A percentile compares a stretch with the other conserved stretches of the same genome.
phyloP scores from a whole-genome alignment of 2,888 invertebrate genomes.

The Drosophila prostipennis region DNA sequence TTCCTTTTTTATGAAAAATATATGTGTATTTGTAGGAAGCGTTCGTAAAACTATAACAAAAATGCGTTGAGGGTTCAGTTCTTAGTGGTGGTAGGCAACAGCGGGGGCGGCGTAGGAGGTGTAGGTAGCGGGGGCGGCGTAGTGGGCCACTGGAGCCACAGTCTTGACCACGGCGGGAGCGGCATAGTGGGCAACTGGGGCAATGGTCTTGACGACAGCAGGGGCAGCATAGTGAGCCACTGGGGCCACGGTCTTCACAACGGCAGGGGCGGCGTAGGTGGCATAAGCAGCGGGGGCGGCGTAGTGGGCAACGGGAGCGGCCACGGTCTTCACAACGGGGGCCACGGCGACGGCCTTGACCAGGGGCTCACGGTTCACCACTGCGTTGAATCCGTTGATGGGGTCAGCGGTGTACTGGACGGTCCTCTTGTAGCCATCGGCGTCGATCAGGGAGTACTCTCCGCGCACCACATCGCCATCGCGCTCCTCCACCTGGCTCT shows the following conservation, averaged over 20 bases:
- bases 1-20: slow-evolving; percentile 14
- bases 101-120: slow-evolving; percentile 32
- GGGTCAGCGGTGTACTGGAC: slow-evolving; percentile 82
- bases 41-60: slow-evolving; percentile 43
- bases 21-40: slow-evolving; percentile 23
- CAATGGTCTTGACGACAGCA: slow-evolving; percentile 49
- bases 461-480: slow-evolving; percentile 83
- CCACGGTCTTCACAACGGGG: slow-evolving; percentile 52
- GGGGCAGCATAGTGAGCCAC: slow-evolving; percentile 47
- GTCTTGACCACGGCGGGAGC: slow-evolving; percentile 47
- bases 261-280: slow-evolving; percentile 39
- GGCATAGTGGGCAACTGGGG: slow-evolving; percentile 48
- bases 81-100: slow-evolving; percentile 41
- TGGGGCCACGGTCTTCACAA: slow-evolving; percentile 16
- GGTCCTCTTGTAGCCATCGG: slow-evolving; percentile 82
- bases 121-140: slow-evolving; percentile 35
- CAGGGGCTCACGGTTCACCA: slow-evolving; percentile 78
- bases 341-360: slow-evolving; percentile 46
- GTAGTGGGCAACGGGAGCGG: slow-evolving; percentile 50
- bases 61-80: slow-evolving; percentile 15
- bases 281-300: slow-evolving; percentile 49
- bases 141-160: slow-evolving; percentile 45
- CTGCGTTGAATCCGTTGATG: slow-evolving; percentile 82
- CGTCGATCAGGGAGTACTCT: slow-evolving; percentile 82
- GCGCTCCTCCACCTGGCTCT: slow-evolving; percentile 82